phyloP scores from a whole-genome alignment of 2,797 vertebrate genomes.

The Schizopygopsis pylzovi region DNA sequence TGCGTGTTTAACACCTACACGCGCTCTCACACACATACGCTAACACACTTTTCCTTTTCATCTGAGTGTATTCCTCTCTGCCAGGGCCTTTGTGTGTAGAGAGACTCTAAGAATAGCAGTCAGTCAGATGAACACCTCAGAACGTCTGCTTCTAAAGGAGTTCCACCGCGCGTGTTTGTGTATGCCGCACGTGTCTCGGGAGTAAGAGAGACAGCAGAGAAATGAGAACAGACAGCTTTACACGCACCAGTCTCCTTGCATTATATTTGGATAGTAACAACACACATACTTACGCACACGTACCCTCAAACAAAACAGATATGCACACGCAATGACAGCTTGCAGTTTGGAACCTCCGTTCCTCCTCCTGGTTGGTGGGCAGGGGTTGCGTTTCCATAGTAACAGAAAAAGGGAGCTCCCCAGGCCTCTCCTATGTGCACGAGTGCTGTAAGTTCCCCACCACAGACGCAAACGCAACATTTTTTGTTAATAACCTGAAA shows the following conservation, averaged over 20 bases:
- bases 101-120: conserved; percentile 57
- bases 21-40: conserved; percentile 22
- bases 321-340: conserved; percentile 63
- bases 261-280: conserved; percentile 62
- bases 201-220: conserved; percentile 69
- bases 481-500: neutral
- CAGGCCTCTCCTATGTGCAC: conserved; percentile 47
- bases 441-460: conserved; percentile 41
- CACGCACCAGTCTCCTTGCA: conserved; percentile 60
- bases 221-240: conserved; percentile 67
- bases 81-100: conserved; percentile 44
- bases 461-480: neutral
- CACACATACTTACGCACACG: conserved; percentile 60
- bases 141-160: conserved; percentile 49
- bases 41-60: conserved; percentile 47
- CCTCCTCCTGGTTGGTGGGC: conserved; percentile 56
- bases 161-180: conserved; percentile 27
- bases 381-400: conserved; percentile 76
- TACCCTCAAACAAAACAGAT: conserved; percentile 35
- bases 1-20: conserved; percentile 44
- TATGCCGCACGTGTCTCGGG: conserved; percentile 42
- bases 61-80: conserved; percentile 50
- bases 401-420: conserved; percentile 76
- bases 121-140: conserved; percentile 57
- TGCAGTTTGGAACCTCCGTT: conserved; percentile 60